These are phyloP conservation scores for Bombus superbus DNA, from an alignment of 1,140 invertebrate species.

Conservation along the genomic window DNA sequence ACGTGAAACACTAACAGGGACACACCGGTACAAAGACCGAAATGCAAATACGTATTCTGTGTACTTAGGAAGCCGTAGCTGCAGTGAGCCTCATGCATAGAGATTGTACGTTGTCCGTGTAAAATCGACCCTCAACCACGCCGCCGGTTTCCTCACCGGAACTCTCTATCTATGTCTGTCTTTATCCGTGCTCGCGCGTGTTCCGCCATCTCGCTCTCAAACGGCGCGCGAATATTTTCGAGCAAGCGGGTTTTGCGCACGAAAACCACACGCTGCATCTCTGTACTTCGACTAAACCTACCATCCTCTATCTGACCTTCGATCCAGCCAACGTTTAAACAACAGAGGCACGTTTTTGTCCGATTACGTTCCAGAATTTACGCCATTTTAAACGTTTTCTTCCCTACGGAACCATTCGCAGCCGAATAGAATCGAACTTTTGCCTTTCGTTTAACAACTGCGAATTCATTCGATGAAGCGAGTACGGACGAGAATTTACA, in stretches of 20 bases:
- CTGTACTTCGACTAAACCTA: constrained; percentile 36
- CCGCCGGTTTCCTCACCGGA: constrained; percentile 26
- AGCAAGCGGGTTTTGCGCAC: background rate
- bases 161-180: constrained; percentile 23
- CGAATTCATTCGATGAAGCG: background rate
- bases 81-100: constrained; percentile 80
- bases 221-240: constrained; percentile 10
- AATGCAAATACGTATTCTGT: constrained; percentile 82
- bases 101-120: constrained; percentile 79
- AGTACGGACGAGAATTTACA: constrained; percentile 49
- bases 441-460: background rate
- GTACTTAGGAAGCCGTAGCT: constrained; percentile 81
- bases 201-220: background rate
- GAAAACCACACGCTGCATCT: constrained; percentile 15
- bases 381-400: background rate
- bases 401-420: background rate
- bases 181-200: background rate
- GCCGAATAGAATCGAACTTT: too few relatives aligned
- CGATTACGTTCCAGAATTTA: background rate
- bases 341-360: constrained; percentile 26
- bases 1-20: constrained; percentile 69
- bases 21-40: constrained; percentile 79
- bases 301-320: constrained; percentile 56
- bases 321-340: constrained; percentile 37
- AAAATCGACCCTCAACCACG: constrained; percentile 71